Percentiles rank a stretch among this genome's conserved stretches.
Evolutionary conservation across 2,113 vertebrate species (phyloP).

Genomic region (Rhinoderma darwinii): DNA sequence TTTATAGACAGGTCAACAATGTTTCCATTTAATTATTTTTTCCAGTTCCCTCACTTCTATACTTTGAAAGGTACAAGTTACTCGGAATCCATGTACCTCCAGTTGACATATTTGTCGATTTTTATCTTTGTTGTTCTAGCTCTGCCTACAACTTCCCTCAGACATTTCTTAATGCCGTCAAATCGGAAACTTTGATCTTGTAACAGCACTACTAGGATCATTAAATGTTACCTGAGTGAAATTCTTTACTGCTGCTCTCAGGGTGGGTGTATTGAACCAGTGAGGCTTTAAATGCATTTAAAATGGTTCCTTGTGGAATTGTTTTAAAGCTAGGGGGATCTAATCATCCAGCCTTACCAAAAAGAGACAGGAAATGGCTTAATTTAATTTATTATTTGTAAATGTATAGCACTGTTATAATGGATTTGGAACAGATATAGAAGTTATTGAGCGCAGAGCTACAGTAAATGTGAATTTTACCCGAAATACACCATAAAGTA

Average conservation of each 20-base stretch:
- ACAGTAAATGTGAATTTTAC: slow-evolving; percentile 45
- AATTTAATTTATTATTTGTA: slow-evolving; percentile 44
- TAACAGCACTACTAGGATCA: slow-evolving; percentile 54
- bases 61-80: slow-evolving; percentile 9
- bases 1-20: slow-evolving; percentile 30
- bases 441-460: slow-evolving; percentile 38
- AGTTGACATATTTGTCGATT: slow-evolving; percentile 51
- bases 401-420: slow-evolving; percentile 30
- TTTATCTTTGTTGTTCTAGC: slow-evolving; percentile 52
- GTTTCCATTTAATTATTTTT: slow-evolving; percentile 43
- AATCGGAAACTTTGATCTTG: slow-evolving; percentile 55
- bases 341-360: slow-evolving; percentile 51
- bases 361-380: slow-evolving; percentile 49
- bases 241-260: slow-evolving; percentile 52
- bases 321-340: slow-evolving; percentile 44
- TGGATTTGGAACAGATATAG: slow-evolving; percentile 30
- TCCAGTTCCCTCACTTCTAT: neutral
- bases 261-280: slow-evolving; percentile 49
- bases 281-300: slow-evolving; percentile 55
- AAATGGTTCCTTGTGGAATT: slow-evolving; percentile 52
- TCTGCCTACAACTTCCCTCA: slow-evolving; percentile 52
- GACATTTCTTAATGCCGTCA: slow-evolving; percentile 52
- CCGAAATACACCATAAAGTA: slow-evolving; percentile 35
- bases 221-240: slow-evolving; percentile 57
- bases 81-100: slow-evolving; percentile 21